Conservation (phyloP, 2,797 vertebrate species). For the Danio choprae region DNA sequence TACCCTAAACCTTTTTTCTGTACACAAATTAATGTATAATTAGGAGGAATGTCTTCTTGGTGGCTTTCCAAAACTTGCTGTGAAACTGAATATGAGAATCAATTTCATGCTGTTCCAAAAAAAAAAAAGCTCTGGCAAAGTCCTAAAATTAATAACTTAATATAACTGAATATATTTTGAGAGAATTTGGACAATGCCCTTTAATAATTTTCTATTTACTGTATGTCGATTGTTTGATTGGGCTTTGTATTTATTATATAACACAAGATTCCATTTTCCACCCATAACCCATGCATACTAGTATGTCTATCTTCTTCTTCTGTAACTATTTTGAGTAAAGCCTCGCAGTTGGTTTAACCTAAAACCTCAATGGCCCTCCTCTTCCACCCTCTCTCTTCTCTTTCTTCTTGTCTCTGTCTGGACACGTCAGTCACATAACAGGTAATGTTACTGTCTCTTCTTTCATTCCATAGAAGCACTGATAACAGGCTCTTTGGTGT, state of each 20-base stretch:
- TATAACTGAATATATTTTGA: neutral
- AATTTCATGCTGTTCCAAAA: neutral
- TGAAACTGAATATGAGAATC: neutral
- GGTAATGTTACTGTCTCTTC: conserved; percentile 76
- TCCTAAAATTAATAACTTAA: conserved; percentile 10
- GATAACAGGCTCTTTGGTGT: conserved; percentile 31
- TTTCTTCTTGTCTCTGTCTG: conserved; percentile 75
- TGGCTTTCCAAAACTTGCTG: neutral
- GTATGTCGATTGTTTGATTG: neutral
- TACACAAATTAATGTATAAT: neutral
- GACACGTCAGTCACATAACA: conserved; percentile 84
- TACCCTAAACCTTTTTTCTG: conserved; percentile 7
- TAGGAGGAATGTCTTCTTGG: conserved; percentile 7
- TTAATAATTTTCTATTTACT: conserved; percentile 11
- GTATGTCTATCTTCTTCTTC: neutral
- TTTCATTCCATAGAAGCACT: conserved; percentile 54
- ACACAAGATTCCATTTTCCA: conserved; percentile 1
- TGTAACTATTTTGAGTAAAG: conserved; percentile 19
- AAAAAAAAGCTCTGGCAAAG: conserved; percentile 2
- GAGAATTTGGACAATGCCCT: neutral
- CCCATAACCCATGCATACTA: neutral
- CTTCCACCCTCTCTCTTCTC: conserved; percentile 56
- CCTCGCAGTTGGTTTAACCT: conserved; percentile 26
- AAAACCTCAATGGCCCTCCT: conserved; percentile 37
- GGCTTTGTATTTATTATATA: conserved; percentile 1